phyloP scores from a whole-genome alignment of 2,888 invertebrate species.

The Trissolcus brochymenae region DNA sequence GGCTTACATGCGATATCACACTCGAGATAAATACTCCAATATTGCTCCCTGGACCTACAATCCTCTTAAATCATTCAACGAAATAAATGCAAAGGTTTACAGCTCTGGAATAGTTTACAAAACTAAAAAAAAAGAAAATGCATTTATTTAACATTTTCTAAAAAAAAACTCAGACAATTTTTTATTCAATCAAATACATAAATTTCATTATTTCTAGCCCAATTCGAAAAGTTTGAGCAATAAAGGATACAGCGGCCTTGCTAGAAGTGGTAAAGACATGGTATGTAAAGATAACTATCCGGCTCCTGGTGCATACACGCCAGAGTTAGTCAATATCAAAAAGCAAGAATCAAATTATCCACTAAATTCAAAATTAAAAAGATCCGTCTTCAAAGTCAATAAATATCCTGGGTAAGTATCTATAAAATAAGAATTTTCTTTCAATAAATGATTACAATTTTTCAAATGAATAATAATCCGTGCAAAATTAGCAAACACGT shows the following conservation, averaged over 20 bases:
- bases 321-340: slow-evolving; percentile 50
- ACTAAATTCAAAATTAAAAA: slow-evolving; percentile 61
- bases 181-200: background rate
- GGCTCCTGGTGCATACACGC: slow-evolving; percentile 64
- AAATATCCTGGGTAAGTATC: slow-evolving; percentile 67
- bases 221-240: slow-evolving; percentile 65
- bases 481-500: no score
- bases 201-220: slow-evolving; percentile 60
- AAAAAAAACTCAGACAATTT: background rate
- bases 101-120: background rate
- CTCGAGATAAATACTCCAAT: slow-evolving; percentile 63
- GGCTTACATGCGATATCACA: slow-evolving; percentile 66
- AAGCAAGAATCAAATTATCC: slow-evolving; percentile 61
- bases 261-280: slow-evolving; percentile 57
- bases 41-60: slow-evolving; percentile 67
- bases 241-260: slow-evolving; percentile 69
- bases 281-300: slow-evolving; percentile 61
- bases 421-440: background rate
- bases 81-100: slow-evolving; percentile 63
- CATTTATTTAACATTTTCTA: background rate
- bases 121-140: background rate
- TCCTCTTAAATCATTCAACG: slow-evolving; percentile 63
- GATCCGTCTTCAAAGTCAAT: slow-evolving; percentile 56
- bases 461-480: background rate
- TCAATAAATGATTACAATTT: slow-evolving; percentile 6